Percentiles rank a stretch among this genome's conserved stretches.
Evolutionary conservation across 1,140 invertebrate species (phyloP).

Genomic region (Pemphigus obesinymphae): DNA sequence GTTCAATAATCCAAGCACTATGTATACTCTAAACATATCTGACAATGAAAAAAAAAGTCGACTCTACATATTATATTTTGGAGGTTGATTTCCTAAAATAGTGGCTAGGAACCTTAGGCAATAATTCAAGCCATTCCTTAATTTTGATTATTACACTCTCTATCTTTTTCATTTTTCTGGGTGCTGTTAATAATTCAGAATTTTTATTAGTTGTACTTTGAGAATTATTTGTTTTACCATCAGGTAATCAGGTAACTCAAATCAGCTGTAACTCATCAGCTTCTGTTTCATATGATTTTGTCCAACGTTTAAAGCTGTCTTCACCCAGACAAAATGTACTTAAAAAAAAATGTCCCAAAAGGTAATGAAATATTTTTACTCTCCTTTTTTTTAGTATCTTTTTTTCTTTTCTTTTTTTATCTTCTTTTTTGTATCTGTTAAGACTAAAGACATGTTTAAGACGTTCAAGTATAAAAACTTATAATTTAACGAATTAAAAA

Average conservation of each 20-base stretch:
- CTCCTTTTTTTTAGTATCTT: background rate
- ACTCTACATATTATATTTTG: slow-evolving; percentile 33
- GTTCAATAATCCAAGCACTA: too few species aligned
- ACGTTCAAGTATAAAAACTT: too few species aligned
- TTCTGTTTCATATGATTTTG: background rate
- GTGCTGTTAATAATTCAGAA: background rate
- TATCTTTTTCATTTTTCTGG: slow-evolving; percentile 6
- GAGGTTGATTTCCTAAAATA: slow-evolving; percentile 26
- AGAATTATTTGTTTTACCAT: too few species aligned
- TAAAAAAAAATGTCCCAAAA: background rate
- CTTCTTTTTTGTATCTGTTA: too few species aligned
- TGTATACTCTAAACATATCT: background rate
- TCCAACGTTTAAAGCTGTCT: background rate
- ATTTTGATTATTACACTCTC: background rate
- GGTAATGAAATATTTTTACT: background rate
- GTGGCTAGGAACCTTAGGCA: slow-evolving; percentile 8
- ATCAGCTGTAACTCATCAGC: background rate
- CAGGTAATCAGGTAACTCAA: too few species aligned
- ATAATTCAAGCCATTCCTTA: slow-evolving; percentile 30
- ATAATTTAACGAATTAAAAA: too few species aligned
- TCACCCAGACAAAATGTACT: background rate
- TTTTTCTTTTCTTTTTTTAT: background rate
- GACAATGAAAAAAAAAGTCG: slow-evolving; percentile 19
- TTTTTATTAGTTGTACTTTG: too few species aligned
- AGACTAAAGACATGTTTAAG: too few species aligned